Percentiles rank a stretch among this genome's conserved stretches.
Evolutionary conservation across 2,888 invertebrate species (phyloP).

Genomic region (Osedax frankpressi): DNA sequence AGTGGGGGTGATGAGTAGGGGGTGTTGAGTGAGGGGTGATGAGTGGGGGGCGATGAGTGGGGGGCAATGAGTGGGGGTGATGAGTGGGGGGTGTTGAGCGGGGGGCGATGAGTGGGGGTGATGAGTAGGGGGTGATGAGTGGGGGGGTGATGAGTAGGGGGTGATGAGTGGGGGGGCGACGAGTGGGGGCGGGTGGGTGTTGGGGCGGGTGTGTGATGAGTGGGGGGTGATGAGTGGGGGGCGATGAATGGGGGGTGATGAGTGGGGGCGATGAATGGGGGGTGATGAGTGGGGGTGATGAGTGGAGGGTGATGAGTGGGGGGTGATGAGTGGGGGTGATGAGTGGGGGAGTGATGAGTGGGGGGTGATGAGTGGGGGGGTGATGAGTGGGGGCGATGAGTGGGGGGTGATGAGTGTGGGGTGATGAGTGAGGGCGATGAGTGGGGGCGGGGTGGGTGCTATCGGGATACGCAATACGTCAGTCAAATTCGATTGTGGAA

Average conservation of each 20-base stretch:
- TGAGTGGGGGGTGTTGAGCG: neutral
- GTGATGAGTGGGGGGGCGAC: neutral
- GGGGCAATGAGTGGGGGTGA: too few species aligned
- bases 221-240: neutral
- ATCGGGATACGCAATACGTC: too few species aligned
- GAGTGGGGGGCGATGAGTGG: too few species aligned
- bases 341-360: neutral
- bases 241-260: neutral
- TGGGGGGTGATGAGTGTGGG: neutral
- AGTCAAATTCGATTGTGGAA: too few species aligned
- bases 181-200: neutral
- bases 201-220: neutral
- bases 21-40: neutral
- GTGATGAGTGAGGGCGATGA: neutral
- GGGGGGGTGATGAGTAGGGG: neutral
- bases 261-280: neutral
- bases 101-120: neutral
- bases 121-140: too few species aligned
- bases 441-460: slow-evolving; percentile 1
- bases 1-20: slow-evolving; percentile 59
- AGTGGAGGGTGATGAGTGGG: neutral
- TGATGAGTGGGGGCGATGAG: neutral
- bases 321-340: neutral
- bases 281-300: neutral
- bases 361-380: slow-evolving; percentile 8